Percentiles rank a stretch among this genome's conserved stretches.
Conservation (phyloP, 1,140 invertebrate genomes). For the Coelopa frigida region DNA sequence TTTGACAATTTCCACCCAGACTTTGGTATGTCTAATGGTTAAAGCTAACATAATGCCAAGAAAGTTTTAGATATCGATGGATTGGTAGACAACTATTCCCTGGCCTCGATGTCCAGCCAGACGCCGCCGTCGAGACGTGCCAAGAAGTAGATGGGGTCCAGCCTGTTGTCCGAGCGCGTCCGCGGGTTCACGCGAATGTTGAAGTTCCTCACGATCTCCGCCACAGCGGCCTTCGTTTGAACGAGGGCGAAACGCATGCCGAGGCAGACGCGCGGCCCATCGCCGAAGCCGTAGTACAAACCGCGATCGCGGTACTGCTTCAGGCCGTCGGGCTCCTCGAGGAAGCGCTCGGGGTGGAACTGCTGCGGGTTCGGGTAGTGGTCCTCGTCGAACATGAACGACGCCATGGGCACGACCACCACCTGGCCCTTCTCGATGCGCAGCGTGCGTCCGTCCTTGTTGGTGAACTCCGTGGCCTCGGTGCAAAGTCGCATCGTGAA, state of each 20-base stretch:
- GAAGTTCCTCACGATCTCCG: slow-evolving; percentile 27
- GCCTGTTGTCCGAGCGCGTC: slow-evolving; percentile 28
- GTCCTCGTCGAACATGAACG: slow-evolving; percentile 53
- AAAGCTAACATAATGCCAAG: too few relatives aligned
- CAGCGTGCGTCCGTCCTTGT: slow-evolving; percentile 21
- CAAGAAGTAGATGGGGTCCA: slow-evolving; percentile 17
- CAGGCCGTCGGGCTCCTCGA: slow-evolving; percentile 20
- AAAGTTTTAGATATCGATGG: too few relatives aligned
- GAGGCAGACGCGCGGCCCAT: slow-evolving; percentile 33
- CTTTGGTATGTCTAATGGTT: too few relatives aligned
- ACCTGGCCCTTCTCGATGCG: slow-evolving; percentile 45
- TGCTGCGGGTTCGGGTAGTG: slow-evolving; percentile 60
- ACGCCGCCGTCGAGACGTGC: slow-evolving; percentile 22
- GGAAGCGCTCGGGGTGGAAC: slow-evolving; percentile 64
- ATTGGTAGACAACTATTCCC: too few relatives aligned
- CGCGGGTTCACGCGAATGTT: slow-evolving; percentile 26
- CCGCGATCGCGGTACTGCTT: slow-evolving; percentile 27
- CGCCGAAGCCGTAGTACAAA: slow-evolving; percentile 25
- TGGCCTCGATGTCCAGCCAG: slow-evolving; percentile 25
- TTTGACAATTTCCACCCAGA: too few relatives aligned
- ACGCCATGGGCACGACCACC: slow-evolving; percentile 49
- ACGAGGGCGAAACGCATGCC: slow-evolving; percentile 34
- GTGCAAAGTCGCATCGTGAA: slow-evolving; percentile 26
- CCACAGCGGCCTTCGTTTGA: slow-evolving; percentile 32
- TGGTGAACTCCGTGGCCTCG: slow-evolving; percentile 23